A percentile compares a stretch with the other conserved stretches of the same genome.
phyloP scores from a whole-genome alignment of 2,797 vertebrate species.

The Salmo trutta region DNA sequence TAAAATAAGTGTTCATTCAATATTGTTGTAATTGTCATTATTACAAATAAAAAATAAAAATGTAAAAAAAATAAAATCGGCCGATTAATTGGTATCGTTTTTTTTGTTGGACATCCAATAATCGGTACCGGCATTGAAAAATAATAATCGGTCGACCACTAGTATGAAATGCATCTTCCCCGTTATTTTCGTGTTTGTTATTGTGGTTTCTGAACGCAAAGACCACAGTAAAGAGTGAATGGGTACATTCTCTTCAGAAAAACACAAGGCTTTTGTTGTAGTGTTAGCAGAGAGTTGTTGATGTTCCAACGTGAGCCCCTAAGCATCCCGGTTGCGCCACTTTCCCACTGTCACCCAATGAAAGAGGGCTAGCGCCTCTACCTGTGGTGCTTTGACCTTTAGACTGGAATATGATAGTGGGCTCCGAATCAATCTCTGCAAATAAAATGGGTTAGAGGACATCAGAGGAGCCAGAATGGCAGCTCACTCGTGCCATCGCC shows the following conservation, averaged over 20 bases:
- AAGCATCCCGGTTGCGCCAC: constrained; percentile 29
- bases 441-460: constrained; percentile 62
- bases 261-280: constrained; percentile 30
- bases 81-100: no score
- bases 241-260: constrained; percentile 17
- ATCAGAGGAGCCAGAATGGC: constrained; percentile 21
- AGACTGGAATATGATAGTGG: constrained; percentile 54
- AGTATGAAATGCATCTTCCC: constrained; percentile 31
- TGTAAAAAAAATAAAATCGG: no score
- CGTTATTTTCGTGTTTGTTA: constrained; percentile 31
- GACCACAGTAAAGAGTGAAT: constrained; percentile 28
- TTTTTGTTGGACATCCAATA: no score
- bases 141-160: no score
- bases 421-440: constrained; percentile 66
- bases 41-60: no score
- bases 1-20: no score
- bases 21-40: no score
- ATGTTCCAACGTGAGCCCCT: constrained; percentile 25
- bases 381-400: constrained; percentile 65
- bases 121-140: no score
- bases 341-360: constrained; percentile 43
- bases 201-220: constrained; percentile 32
- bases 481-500: neutral
- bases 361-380: constrained; percentile 39
- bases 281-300: constrained; percentile 43